phyloP scores from a whole-genome alignment of 2,888 invertebrate species.

The Geotrupes spiniger region DNA sequence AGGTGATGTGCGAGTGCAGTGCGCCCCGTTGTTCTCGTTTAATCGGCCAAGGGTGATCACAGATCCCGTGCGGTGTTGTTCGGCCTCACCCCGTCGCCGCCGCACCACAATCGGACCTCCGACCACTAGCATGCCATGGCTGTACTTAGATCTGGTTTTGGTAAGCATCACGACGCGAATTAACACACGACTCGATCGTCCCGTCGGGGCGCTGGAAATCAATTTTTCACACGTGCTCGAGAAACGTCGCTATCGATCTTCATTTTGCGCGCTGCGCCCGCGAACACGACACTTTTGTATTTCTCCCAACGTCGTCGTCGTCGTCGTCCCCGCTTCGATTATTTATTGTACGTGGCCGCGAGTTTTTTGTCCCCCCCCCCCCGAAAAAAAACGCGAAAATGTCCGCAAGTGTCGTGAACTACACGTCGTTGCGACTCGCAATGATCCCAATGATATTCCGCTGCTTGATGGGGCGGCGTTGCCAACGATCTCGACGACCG shows the following conservation, averaged over 20 bases:
- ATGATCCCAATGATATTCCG: background rate
- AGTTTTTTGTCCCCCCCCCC: too few relatives aligned
- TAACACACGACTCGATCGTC: too few relatives aligned
- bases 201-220: background rate
- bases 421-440: too few relatives aligned
- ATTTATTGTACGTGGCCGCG: too few relatives aligned
- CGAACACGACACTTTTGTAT: background rate
- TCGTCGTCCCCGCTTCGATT: too few relatives aligned
- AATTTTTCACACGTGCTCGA: background rate
- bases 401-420: too few relatives aligned
- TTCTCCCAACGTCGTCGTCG: background rate
- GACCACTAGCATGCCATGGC: slow-evolving; percentile 43
- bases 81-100: too few relatives aligned
- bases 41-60: slow-evolving; percentile 17
- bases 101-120: background rate
- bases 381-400: too few relatives aligned
- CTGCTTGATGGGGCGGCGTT: background rate
- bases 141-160: slow-evolving; percentile 49
- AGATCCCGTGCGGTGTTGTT: slow-evolving; percentile 10
- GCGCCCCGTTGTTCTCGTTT: slow-evolving; percentile 15
- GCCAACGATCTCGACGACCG: background rate
- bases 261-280: background rate
- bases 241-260: too few relatives aligned
- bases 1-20: slow-evolving; percentile 37
- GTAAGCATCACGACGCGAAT: slow-evolving; percentile 37